Evolutionary conservation across 2,797 vertebrate genomes (phyloP).

Genomic region (Sphenopsis melanotis): DNA sequence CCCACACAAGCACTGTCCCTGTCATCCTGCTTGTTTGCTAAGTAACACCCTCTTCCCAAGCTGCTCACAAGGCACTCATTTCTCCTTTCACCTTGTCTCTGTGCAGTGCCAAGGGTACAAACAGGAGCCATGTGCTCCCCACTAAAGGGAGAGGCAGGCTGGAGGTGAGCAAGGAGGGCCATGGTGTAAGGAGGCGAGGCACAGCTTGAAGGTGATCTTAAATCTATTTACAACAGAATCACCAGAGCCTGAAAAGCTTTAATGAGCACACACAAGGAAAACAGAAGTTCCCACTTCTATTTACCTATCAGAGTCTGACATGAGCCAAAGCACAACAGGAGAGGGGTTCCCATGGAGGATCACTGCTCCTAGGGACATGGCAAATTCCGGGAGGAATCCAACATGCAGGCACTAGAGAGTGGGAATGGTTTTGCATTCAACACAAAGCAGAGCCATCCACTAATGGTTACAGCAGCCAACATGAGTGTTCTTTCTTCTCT

Average conservation of each 20-base stretch:
- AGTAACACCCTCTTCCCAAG: conserved; percentile 37
- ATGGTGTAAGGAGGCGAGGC: neutral
- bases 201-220: neutral
- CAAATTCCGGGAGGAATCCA: neutral
- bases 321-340: neutral
- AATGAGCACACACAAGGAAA: neutral
- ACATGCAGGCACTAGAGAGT: neutral
- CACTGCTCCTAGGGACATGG: neutral
- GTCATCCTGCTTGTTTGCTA: conserved; percentile 1
- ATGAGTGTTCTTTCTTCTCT: fast-evolving
- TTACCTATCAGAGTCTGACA: fast-evolving
- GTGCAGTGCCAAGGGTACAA: neutral
- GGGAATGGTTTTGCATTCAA: neutral
- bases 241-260: neutral
- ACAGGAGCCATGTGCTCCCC: neutral
- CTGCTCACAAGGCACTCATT: neutral
- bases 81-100: neutral
- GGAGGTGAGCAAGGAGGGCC: neutral
- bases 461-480: neutral
- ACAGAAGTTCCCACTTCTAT: neutral
- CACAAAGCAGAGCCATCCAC: neutral
- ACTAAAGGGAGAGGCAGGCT: neutral
- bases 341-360: neutral
- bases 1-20: conserved; percentile 10
- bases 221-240: neutral